Evolutionary conservation across 2,113 vertebrate genomes (phyloP).

Genomic region (Burhinus oedicnemus): DNA sequence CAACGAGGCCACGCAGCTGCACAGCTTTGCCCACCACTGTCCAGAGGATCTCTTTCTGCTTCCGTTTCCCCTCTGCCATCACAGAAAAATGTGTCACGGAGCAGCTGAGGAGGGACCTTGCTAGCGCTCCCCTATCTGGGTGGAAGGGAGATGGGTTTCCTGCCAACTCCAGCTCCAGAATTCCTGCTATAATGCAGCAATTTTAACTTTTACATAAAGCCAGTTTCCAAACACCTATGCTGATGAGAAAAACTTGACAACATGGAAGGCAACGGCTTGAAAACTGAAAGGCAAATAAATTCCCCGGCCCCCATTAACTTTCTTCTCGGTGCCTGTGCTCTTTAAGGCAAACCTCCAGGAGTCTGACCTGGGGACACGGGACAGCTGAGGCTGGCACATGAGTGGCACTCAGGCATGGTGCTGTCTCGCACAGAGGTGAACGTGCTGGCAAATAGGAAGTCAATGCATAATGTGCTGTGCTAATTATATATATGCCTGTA

Average conservation of each 20-base stretch:
- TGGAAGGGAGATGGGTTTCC: neutral
- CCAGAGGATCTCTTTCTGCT: neutral
- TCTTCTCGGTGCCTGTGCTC: neutral
- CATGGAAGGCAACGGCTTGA: accelerated
- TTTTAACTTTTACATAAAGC: neutral
- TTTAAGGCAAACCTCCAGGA: neutral
- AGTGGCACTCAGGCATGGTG: neutral
- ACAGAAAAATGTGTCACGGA: neutral
- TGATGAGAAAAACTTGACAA: neutral
- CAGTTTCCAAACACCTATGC: neutral
- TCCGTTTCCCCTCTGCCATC: neutral
- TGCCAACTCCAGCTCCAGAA: neutral
- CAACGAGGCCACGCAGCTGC: neutral
- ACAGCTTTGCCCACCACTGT: neutral
- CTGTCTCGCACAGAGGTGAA: neutral
- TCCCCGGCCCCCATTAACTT: neutral
- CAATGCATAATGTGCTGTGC: neutral
- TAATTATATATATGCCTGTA: conserved; percentile 31
- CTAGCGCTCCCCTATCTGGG: neutral
- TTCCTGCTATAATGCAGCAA: neutral
- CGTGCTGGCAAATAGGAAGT: neutral
- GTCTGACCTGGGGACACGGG: neutral
- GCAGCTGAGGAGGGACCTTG: neutral
- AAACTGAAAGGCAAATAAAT: neutral
- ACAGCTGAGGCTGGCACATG: neutral